A percentile compares a stretch with the other conserved stretches of the same genome.
phyloP scores from a whole-genome alignment of 2,888 invertebrate species.

The Dicyrtoma fusca region DNA sequence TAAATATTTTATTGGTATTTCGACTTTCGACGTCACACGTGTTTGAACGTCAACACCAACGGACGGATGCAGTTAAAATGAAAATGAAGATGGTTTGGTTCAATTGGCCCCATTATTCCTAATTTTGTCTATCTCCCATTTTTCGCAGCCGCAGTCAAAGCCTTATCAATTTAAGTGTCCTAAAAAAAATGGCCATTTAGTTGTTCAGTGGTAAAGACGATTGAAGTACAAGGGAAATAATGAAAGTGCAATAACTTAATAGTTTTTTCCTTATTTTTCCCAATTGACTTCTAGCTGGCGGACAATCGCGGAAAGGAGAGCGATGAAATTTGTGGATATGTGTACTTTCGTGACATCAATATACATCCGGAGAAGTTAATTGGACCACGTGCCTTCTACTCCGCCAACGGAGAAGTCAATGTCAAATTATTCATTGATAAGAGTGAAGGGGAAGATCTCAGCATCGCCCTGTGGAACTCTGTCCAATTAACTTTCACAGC shows the following conservation, averaged over 20 bases:
- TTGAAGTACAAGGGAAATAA: no score
- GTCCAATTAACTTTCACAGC: conserved; percentile 39
- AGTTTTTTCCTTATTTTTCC: not conserved
- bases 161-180: no score
- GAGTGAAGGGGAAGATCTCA: conserved; percentile 21
- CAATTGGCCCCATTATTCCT: no score
- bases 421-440: conserved; percentile 33
- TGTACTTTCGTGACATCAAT: conserved; percentile 18
- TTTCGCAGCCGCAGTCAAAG: no score
- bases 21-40: no score
- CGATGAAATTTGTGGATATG: conserved; percentile 35
- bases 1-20: no score
- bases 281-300: conserved; percentile 10
- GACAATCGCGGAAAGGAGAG: conserved; percentile 16
- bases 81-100: no score
- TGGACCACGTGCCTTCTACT: conserved; percentile 38
- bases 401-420: conserved; percentile 31
- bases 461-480: conserved; percentile 2
- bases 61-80: no score
- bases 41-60: no score
- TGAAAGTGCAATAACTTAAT: not conserved
- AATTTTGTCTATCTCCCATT: no score
- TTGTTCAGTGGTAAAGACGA: no score
- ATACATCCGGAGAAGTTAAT: conserved; percentile 31
- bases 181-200: no score